Base-by-base conservation (phyloP, 2,797 vertebrate species). In the Setipinna tenuifilis region DNA sequence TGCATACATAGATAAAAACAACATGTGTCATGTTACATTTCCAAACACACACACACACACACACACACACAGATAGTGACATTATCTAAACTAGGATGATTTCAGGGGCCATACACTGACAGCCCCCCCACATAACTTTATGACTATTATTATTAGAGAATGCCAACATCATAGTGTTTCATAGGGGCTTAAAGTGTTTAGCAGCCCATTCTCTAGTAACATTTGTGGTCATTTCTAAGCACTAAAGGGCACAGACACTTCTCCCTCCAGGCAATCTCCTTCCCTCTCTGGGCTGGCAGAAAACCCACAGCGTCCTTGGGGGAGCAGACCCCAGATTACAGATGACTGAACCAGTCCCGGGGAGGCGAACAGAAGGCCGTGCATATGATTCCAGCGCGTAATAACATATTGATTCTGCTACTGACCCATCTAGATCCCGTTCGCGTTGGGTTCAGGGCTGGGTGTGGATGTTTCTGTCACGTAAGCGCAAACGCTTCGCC, bases 391-490 rank as follows among this genome's bases (percentile, higher is more conserved):
- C 92, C 65, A 90, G 92, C 90, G 92, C 90, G 91, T 93, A 90
- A 93, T 93, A 81, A 84, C 17, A 12, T 92, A 95, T 94, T 91
- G 93, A 94, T 93, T 91, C 90, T 90, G 83, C 85, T 86, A 86
- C 90, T 93, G 93, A 92, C 86, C 90, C 91, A 92, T 93, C 94
- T 91, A 88, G 88, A 91, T 89, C 16, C 68, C 28, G 19, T 75
- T 3, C 14, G 12, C 0, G 6, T 23, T n/a, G 23, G 23, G 9
- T 59, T 59, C 58, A 21, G 17, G 19, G 61, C n/a, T 10, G n/a
- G 23, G 0, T 28, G 28, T 23, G 88, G 91, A 89, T 90, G 93
- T 91, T 95, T 95, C 90, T 95, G 93, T 93, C 57, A 91, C 88
- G 93, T 95, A 94, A 95, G 94, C 94, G 90, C 87, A 89, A 88